phyloP scores from a whole-genome alignment of 2,888 invertebrate species.

The Bellardia pandia region DNA sequence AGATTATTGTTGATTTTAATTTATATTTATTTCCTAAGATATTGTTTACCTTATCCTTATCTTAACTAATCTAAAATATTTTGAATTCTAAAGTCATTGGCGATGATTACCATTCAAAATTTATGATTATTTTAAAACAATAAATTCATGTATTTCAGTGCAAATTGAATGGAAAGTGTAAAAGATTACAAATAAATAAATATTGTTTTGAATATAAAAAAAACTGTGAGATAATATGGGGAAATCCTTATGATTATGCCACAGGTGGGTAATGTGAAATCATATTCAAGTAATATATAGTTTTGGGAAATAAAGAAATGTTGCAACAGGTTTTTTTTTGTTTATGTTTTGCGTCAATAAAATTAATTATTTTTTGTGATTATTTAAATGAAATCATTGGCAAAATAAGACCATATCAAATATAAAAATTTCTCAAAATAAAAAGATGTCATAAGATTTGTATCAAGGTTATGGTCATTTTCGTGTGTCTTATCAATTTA shows the following conservation, averaged over 20 bases:
- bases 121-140: conserved; percentile 3
- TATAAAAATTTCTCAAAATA: neutral
- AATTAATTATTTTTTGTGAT: neutral
- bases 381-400: neutral
- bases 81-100: conserved; percentile 6
- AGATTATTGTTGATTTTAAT: neutral
- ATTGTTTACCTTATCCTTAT: neutral
- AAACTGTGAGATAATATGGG: neutral
- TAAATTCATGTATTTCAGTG: neutral
- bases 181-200: neutral
- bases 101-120: neutral
- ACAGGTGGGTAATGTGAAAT: neutral
- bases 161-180: neutral
- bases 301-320: too few relatives aligned
- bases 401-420: conserved; percentile 5
- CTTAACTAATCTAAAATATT: conserved; percentile 19
- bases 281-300: too few relatives aligned
- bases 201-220: neutral
- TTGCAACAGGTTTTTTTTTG: neutral
- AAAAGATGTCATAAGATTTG: neutral
- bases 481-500: neutral
- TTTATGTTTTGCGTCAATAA: neutral
- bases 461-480: conserved; percentile 1
- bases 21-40: conserved; percentile 3
- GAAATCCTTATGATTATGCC: neutral